phyloP scores from a whole-genome alignment of 2,888 invertebrate species.

The Ecdyonurus torrentis region DNA sequence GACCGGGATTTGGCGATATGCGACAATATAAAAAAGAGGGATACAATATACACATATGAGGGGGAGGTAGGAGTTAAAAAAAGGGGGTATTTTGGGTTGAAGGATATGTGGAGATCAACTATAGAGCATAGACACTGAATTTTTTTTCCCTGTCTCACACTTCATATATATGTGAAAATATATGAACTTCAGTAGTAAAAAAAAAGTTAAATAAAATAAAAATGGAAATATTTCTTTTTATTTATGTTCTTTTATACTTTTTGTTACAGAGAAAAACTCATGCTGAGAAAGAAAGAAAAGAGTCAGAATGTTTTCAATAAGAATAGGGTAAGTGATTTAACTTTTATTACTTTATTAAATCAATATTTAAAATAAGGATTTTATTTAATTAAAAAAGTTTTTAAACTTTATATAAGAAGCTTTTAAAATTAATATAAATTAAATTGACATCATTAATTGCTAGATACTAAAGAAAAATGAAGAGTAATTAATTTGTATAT shows the following conservation, averaged over 20 bases:
- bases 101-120: not conserved
- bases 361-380: not conserved
- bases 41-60: not conserved
- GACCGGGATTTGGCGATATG: not conserved
- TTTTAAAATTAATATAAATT: not conserved
- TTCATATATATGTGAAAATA: not conserved
- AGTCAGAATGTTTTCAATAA: not conserved
- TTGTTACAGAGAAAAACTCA: not conserved
- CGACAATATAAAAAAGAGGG: not conserved
- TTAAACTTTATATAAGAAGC: not conserved
- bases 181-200: not conserved
- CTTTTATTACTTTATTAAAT: not conserved
- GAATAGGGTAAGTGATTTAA: not conserved
- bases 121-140: not conserved
- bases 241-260: not conserved
- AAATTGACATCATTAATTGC: too few relatives aligned
- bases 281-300: not conserved
- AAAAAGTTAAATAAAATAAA: not conserved
- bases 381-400: not conserved
- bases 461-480: too few relatives aligned
- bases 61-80: not conserved
- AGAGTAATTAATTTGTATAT: too few relatives aligned
- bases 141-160: not conserved
- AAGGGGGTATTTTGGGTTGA: too few relatives aligned
- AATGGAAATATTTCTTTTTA: not conserved